Conservation (phyloP, 1,140 invertebrate genomes). For the Lordiphosa collinella region DNA sequence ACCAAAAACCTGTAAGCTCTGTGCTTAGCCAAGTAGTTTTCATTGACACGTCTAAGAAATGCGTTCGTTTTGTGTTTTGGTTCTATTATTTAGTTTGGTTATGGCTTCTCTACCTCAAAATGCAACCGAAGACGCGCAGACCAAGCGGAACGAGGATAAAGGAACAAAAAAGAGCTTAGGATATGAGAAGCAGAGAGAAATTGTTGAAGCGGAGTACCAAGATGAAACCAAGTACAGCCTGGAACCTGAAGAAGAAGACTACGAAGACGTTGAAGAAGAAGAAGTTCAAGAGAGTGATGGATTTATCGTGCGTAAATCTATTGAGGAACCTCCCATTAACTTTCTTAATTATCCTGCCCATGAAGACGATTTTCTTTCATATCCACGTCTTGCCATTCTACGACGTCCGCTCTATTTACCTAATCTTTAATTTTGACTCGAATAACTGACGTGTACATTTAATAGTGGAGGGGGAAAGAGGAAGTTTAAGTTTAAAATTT, state of each 20-base stretch:
- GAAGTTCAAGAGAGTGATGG: too few relatives aligned
- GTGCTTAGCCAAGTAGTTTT: conserved; percentile 21
- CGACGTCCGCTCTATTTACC: not conserved
- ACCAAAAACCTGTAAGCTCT: too few relatives aligned
- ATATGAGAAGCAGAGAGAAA: too few relatives aligned
- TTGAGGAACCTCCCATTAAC: conserved; percentile 6
- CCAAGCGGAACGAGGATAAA: too few relatives aligned
- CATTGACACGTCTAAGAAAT: conserved; percentile 25
- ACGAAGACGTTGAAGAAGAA: not conserved
- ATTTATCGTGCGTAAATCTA: conserved; percentile 3
- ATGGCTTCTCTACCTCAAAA: not conserved
- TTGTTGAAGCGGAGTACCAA: not conserved
- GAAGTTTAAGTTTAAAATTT: not conserved
- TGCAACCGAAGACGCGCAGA: not conserved
- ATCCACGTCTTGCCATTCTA: conserved; percentile 44
- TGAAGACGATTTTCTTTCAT: conserved; percentile 2
- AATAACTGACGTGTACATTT: not conserved
- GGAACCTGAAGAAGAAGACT: not conserved
- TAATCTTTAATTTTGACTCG: not conserved
- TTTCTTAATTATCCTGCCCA: conserved; percentile 30
- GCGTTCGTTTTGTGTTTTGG: conserved; percentile 21
- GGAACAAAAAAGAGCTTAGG: too few relatives aligned
- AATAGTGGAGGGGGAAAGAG: not conserved
- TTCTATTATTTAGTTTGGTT: conserved; percentile 15
- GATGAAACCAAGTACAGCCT: not conserved